Conservation (phyloP, 2,888 invertebrate genomes). For the Pollenia labialis region DNA sequence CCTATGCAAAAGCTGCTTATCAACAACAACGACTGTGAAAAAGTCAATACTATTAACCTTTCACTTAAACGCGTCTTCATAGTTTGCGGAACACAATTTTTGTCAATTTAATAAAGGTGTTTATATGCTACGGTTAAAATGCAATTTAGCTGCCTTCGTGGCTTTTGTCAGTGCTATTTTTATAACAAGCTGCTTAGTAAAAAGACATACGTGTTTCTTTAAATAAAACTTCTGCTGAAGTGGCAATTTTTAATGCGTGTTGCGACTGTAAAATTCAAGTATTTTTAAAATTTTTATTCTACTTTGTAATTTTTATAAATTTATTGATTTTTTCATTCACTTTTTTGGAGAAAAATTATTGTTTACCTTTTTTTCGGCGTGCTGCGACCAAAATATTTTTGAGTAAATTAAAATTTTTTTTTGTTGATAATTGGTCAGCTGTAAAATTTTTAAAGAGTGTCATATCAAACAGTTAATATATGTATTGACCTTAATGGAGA, state of each 20-base stretch:
- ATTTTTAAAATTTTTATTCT: neutral
- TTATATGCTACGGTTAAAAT: constrained; percentile 10
- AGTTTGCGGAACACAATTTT: neutral
- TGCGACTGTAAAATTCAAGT: neutral
- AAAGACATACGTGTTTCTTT: constrained; percentile 34
- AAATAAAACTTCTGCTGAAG: neutral
- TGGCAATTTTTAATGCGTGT: neutral
- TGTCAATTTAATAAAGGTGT: constrained; percentile 18
- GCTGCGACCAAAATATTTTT: constrained; percentile 21
- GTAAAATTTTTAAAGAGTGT: neutral
- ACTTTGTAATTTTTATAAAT: neutral
- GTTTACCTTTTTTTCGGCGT: constrained; percentile 49
- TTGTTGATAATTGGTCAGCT: constrained; percentile 51
- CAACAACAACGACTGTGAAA: constrained; percentile 22
- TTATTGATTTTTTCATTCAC: constrained; percentile 62
- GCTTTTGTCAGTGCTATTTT: constrained; percentile 62
- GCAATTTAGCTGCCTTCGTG: constrained; percentile 59
- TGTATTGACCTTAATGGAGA: neutral
- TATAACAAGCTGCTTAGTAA: constrained; percentile 59
- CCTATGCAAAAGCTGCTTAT: constrained; percentile 30
- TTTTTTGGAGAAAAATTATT: constrained; percentile 31
- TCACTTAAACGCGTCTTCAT: constrained; percentile 48
- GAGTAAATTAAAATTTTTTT: neutral
- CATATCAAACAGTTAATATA: neutral
- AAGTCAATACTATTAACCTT: constrained; percentile 13